Conservation (phyloP, 2,113 vertebrate species). For the Dissostichus mawsoni region DNA sequence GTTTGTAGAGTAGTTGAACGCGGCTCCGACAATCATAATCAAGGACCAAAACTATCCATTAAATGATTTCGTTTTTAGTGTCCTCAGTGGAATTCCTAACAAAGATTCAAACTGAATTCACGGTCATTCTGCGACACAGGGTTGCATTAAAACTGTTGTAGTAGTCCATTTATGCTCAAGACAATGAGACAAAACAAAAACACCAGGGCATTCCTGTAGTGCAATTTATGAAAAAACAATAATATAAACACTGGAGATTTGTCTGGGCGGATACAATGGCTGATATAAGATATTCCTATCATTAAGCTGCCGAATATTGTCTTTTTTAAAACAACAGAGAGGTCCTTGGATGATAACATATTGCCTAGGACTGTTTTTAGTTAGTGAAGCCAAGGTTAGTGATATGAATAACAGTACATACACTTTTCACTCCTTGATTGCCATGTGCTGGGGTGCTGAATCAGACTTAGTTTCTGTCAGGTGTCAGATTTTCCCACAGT, state of each 20-base stretch:
- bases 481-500: conserved; percentile 12
- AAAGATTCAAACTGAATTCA: not conserved
- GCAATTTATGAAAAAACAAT: too few relatives aligned
- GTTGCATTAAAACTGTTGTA: too few relatives aligned
- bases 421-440: conserved; percentile 36
- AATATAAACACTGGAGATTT: too few relatives aligned
- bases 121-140: too few relatives aligned
- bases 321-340: not conserved
- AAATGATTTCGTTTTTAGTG: not conserved
- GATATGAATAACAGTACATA: conserved; percentile 1
- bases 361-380: not conserved
- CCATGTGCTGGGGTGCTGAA: conserved; percentile 8
- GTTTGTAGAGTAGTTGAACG: too few relatives aligned
- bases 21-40: too few relatives aligned
- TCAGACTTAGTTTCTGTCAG: conserved; percentile 30
- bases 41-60: too few relatives aligned
- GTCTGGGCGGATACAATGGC: too few relatives aligned
- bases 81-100: not conserved
- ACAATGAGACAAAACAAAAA: too few relatives aligned
- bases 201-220: too few relatives aligned
- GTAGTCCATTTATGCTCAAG: too few relatives aligned
- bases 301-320: not conserved
- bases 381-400: conserved; percentile 4
- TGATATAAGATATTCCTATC: not conserved
- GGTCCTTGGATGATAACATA: not conserved